phyloP scores from a whole-genome alignment of 2,888 invertebrate genomes.

The Hyposoter didymator region DNA sequence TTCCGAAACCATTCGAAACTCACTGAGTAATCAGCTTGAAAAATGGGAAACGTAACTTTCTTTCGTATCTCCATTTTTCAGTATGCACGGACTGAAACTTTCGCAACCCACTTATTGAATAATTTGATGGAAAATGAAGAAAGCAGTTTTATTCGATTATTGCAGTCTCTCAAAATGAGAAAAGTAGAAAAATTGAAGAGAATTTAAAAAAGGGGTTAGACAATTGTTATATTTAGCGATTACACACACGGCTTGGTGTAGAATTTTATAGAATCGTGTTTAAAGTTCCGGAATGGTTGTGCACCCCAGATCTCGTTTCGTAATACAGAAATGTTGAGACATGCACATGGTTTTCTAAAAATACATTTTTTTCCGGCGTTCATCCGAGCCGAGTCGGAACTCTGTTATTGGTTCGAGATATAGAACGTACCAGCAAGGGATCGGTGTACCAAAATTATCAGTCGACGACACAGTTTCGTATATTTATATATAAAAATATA shows the following conservation, averaged over 20 bases:
- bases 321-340: slow-evolving; percentile 33
- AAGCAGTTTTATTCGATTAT: background rate
- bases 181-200: background rate
- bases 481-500: background rate
- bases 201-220: background rate
- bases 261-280: slow-evolving; percentile 3
- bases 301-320: slow-evolving; percentile 41
- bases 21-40: background rate
- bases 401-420: slow-evolving; percentile 3
- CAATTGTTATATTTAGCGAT: slow-evolving; percentile 16
- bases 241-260: background rate
- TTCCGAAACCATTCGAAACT: background rate
- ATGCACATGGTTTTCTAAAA: slow-evolving; percentile 56
- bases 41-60: background rate
- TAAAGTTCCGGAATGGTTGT: slow-evolving; percentile 7
- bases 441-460: slow-evolving; percentile 5
- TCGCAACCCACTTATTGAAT: background rate
- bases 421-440: background rate
- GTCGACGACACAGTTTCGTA: slow-evolving; percentile 20
- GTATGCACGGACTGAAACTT: background rate
- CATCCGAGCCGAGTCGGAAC: slow-evolving; percentile 7
- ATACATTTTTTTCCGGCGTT: slow-evolving; percentile 44
- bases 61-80: background rate
- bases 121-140: background rate
- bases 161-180: background rate